A percentile compares a stretch with the other conserved stretches of the same genome.
phyloP scores from a whole-genome alignment of 2,113 vertebrate species.

The Pluvialis apricaria region DNA sequence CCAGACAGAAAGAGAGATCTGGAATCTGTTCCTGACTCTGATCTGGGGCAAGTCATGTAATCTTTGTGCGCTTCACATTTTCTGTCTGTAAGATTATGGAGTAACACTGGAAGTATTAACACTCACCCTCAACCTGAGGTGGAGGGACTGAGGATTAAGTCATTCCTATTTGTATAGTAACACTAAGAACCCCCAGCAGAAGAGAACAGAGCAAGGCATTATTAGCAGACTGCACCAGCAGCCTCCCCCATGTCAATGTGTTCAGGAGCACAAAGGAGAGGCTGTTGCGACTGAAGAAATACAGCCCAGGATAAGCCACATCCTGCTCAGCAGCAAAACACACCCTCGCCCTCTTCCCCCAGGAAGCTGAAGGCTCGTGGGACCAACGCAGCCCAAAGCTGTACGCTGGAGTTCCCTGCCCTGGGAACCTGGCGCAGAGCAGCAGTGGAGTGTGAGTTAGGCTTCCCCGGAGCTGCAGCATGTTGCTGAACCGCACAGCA shows the following conservation, averaged over 20 bases:
- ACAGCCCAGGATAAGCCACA: conserved; percentile 6
- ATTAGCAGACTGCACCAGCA: not conserved
- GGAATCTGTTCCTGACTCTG: not conserved
- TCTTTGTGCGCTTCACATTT: accelerated
- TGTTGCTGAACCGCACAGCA: not conserved
- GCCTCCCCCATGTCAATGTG: accelerated
- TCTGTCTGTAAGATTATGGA: not conserved
- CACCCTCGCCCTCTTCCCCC: not conserved
- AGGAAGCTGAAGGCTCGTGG: not conserved
- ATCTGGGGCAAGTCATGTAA: not conserved
- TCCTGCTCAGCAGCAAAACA: not conserved
- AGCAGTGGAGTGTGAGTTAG: accelerated
- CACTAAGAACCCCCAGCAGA: not conserved
- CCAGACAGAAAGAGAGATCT: not conserved
- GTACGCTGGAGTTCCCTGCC: not conserved
- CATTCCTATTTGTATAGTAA: not conserved
- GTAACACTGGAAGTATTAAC: not conserved
- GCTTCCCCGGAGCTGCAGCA: not conserved
- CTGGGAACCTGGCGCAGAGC: not conserved
- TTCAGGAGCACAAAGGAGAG: not conserved
- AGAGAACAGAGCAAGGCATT: not conserved
- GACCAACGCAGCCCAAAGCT: not conserved
- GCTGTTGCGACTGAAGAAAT: not conserved
- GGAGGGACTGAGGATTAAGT: not conserved
- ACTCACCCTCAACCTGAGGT: not conserved